Evolutionary conservation across 2,888 invertebrate genomes (phyloP).

Genomic region (Cerastoderma edule): DNA sequence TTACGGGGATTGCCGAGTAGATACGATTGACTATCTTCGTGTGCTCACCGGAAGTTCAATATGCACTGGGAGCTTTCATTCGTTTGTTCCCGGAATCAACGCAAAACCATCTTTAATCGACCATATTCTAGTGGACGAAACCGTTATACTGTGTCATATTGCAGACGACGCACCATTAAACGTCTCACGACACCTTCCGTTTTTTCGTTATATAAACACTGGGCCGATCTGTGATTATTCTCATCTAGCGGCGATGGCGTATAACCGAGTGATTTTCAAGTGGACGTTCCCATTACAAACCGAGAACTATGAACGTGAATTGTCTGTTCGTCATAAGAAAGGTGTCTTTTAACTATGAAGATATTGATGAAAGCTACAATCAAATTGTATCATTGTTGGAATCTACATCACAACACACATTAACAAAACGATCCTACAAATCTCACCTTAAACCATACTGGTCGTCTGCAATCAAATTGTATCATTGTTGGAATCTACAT

Average conservation of each 20-base stretch:
- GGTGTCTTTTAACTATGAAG: neutral
- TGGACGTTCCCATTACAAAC: neutral
- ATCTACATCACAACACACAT: neutral
- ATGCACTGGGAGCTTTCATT: neutral
- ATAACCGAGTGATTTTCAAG: neutral
- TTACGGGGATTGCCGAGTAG: no score
- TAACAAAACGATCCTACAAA: neutral
- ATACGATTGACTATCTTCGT: no score
- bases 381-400: neutral
- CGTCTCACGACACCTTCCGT: slow-evolving; percentile 3
- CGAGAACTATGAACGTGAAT: neutral
- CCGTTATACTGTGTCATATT: neutral
- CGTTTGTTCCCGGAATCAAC: slow-evolving; percentile 3
- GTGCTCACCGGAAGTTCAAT: neutral
- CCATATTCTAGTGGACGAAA: neutral
- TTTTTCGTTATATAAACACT: neutral
- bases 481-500: neutral
- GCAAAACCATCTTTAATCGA: neutral
- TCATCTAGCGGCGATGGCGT: neutral
- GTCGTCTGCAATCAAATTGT: neutral
- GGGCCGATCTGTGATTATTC: neutral
- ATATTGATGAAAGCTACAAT: slow-evolving; percentile 11
- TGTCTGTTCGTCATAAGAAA: neutral
- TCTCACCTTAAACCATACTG: slow-evolving; percentile 4
- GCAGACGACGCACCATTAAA: neutral